Evolutionary conservation across 2,888 invertebrate species (phyloP).

Genomic region (Onchidella celtica): DNA sequence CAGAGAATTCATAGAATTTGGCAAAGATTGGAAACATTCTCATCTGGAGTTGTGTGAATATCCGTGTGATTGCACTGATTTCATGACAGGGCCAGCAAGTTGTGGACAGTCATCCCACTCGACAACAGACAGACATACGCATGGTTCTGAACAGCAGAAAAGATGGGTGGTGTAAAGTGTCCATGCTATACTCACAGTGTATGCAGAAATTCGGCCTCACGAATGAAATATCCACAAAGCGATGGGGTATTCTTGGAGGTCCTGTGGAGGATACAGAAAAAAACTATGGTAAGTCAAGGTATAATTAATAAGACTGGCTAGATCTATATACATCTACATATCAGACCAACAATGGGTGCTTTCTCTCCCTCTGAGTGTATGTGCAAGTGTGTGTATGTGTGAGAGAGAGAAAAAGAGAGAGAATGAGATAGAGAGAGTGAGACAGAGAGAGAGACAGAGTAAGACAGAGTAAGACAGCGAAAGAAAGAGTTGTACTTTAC

Average conservation of each 20-base stretch:
- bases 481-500: no score
- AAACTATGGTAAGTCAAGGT: background rate
- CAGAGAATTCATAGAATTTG: no score
- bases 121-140: no score
- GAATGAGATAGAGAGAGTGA: background rate
- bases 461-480: background rate
- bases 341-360: no score
- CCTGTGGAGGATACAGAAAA: conserved; percentile 12
- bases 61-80: no score
- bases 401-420: conserved; percentile 29
- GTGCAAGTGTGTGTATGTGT: background rate
- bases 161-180: background rate
- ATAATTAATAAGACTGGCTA: no score
- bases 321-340: no score
- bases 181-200: conserved; percentile 35
- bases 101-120: no score
- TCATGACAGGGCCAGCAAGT: no score
- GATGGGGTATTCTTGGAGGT: conserved; percentile 48
- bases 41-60: no score
- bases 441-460: background rate
- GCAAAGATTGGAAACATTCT: no score
- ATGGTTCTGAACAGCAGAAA: background rate
- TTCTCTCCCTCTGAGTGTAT: no score
- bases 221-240: conserved; percentile 31
- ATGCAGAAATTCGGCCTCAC: conserved; percentile 40